Percentiles rank a stretch among this genome's conserved stretches.
These are phyloP conservation scores for Labeo calbasu DNA, from an alignment of 2,797 vertebrate genomes.

Conservation along the genomic window DNA sequence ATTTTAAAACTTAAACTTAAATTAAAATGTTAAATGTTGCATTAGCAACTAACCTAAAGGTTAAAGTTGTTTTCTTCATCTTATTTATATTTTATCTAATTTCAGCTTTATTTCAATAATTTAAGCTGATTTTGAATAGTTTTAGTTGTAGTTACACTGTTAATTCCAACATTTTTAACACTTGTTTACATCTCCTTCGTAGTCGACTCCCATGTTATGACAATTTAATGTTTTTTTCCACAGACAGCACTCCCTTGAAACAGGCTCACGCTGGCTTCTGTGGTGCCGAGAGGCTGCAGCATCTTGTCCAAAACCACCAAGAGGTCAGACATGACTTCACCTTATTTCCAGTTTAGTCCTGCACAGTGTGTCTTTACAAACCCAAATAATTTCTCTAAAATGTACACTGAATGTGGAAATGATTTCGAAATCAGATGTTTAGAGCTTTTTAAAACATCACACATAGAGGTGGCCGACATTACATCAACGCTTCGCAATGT, in stretches of 20 bases:
- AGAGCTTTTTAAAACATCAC: neutral
- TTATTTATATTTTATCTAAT: neutral
- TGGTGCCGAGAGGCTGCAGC: slow-evolving; percentile 53
- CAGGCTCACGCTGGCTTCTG: slow-evolving; percentile 54
- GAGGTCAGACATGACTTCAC: slow-evolving; percentile 61
- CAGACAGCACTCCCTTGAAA: slow-evolving; percentile 48
- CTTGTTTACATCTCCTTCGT: neutral
- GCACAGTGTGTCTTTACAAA: neutral
- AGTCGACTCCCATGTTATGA: neutral
- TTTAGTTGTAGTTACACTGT: neutral
- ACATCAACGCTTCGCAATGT: neutral
- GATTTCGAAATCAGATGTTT: slow-evolving; percentile 1
- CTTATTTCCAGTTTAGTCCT: slow-evolving; percentile 4
- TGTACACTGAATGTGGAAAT: neutral
- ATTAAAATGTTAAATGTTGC: too few relatives aligned
- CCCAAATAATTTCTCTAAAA: neutral
- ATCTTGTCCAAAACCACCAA: slow-evolving; percentile 46
- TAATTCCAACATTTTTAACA: neutral
- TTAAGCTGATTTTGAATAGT: neutral
- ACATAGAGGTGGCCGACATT: neutral
- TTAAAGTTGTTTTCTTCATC: too few relatives aligned
- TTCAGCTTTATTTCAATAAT: neutral
- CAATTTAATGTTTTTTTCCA: neutral
- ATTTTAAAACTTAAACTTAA: neutral
- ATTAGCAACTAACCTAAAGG: too few relatives aligned